Evolutionary conservation across 2,113 vertebrate species (phyloP).

Genomic region (Vulpes vulpes): DNA sequence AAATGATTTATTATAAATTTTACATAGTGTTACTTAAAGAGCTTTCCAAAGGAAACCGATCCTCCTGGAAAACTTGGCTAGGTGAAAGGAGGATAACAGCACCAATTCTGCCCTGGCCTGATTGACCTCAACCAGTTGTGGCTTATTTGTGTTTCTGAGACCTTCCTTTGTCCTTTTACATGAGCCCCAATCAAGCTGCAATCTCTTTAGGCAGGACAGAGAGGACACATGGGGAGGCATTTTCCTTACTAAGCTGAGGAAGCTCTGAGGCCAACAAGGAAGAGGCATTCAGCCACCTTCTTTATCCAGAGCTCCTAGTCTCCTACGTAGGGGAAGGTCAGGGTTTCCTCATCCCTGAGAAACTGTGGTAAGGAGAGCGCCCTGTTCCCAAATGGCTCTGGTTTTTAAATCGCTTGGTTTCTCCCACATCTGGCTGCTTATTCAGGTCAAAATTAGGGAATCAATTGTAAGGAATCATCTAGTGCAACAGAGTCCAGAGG

Average conservation of each 20-base stretch:
- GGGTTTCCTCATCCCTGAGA: slow-evolving; percentile 60
- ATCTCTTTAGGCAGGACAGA: slow-evolving; percentile 57
- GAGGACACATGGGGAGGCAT: background rate
- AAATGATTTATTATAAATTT: slow-evolving; percentile 65
- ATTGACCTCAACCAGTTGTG: background rate
- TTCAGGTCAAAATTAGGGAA: slow-evolving; percentile 47
- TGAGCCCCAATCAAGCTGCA: slow-evolving; percentile 68
- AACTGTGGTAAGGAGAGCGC: background rate
- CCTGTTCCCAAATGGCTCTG: slow-evolving; percentile 37
- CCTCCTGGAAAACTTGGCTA: background rate
- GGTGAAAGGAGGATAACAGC: background rate
- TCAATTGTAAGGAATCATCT: slow-evolving; percentile 18
- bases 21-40: slow-evolving; percentile 33
- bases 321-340: slow-evolving; percentile 63
- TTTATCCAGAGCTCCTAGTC: slow-evolving; percentile 58
- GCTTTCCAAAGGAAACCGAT: slow-evolving; percentile 50
- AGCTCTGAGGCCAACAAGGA: background rate
- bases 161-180: slow-evolving; percentile 36
- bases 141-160: slow-evolving; percentile 31
- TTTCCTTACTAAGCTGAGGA: slow-evolving; percentile 44
- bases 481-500: background rate
- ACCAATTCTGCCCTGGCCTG: background rate
- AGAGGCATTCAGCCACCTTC: background rate
- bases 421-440: slow-evolving; percentile 49
- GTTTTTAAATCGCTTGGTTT: slow-evolving; percentile 63